phyloP scores from a whole-genome alignment of 2,888 invertebrate species.

The Gibbula magus region DNA sequence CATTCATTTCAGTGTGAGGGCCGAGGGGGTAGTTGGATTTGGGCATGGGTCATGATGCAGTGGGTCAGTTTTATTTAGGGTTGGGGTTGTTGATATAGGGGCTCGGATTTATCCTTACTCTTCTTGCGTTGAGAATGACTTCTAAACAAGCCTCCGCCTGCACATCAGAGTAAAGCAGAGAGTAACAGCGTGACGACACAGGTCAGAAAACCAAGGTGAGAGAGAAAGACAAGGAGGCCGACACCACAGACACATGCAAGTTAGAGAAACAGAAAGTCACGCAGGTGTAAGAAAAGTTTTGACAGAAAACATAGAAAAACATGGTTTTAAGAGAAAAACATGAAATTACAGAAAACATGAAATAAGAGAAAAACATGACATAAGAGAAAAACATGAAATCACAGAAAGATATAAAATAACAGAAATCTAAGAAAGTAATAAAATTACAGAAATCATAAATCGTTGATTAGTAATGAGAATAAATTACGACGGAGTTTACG shows the following conservation, averaged over 20 bases:
- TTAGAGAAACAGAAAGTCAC: slow-evolving; percentile 4
- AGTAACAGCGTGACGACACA: slow-evolving; percentile 16
- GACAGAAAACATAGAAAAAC: too few relatives aligned
- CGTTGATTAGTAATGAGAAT: too few relatives aligned
- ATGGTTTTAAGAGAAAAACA: too few relatives aligned
- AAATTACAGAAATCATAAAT: too few relatives aligned
- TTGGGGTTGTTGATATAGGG: not conserved
- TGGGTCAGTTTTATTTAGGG: not conserved
- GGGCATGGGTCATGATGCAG: not conserved
- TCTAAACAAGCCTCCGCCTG: not conserved
- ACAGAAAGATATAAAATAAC: too few relatives aligned
- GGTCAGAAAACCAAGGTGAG: slow-evolving; percentile 5
- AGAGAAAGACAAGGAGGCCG: not conserved
- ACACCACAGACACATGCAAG: slow-evolving; percentile 15
- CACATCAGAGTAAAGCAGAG: slow-evolving; percentile 14
- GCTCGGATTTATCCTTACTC: not conserved
- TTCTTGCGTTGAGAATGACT: slow-evolving; percentile 4
- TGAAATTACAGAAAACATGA: too few relatives aligned
- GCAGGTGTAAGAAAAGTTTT: not conserved
- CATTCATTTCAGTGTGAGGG: too few relatives aligned
- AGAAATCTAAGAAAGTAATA: too few relatives aligned
- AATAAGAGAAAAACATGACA: too few relatives aligned
- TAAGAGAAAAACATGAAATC: too few relatives aligned
- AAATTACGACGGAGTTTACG: too few relatives aligned
- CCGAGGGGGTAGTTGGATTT: not conserved